phyloP scores from a whole-genome alignment of 2,113 vertebrate genomes.

The Malurus elegans region DNA sequence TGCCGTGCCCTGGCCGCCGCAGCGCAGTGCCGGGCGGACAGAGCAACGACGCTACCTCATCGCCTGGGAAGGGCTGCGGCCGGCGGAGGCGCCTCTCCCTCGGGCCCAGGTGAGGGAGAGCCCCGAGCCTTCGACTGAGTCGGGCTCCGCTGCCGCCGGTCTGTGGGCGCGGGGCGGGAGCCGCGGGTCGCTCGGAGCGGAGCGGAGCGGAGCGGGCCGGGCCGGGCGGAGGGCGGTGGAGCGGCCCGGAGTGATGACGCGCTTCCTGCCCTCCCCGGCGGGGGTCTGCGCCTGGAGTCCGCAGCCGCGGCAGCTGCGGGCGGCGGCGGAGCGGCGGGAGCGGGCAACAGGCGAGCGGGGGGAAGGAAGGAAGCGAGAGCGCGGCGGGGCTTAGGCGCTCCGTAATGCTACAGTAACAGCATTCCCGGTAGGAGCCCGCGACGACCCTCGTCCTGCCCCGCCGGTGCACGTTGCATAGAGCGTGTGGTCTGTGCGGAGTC shows the following conservation, averaged over 20 bases:
- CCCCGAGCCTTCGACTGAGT: not conserved
- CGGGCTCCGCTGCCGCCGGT: rapidly evolving
- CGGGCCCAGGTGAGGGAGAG: not conserved
- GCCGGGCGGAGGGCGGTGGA: constrained; percentile 15
- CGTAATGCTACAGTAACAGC: constrained; percentile 57
- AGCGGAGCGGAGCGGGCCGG: not conserved
- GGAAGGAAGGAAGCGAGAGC: not conserved
- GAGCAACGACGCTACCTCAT: not conserved
- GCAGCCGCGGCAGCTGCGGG: constrained; percentile 45
- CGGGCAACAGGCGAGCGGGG: not conserved
- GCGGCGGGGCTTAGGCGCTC: constrained; percentile 12
- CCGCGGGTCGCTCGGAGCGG: not conserved
- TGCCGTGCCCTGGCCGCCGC: too few relatives aligned
- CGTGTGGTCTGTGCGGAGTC: constrained; percentile 28
- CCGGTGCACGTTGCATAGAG: constrained; percentile 37
- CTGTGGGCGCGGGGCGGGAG: not conserved
- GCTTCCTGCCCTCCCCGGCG: constrained; percentile 73
- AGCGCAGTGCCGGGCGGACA: too few relatives aligned
- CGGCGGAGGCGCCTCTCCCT: not conserved
- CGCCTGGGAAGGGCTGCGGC: not conserved
- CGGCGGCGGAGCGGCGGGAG: not conserved
- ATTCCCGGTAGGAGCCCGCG: constrained; percentile 68
- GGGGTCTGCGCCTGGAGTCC: constrained; percentile 66
- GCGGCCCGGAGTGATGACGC: constrained; percentile 77
- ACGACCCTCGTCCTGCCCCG: constrained; percentile 25